These are phyloP conservation scores for Colius striatus DNA, from an alignment of 2,113 vertebrate genomes.

Conservation along the genomic window DNA sequence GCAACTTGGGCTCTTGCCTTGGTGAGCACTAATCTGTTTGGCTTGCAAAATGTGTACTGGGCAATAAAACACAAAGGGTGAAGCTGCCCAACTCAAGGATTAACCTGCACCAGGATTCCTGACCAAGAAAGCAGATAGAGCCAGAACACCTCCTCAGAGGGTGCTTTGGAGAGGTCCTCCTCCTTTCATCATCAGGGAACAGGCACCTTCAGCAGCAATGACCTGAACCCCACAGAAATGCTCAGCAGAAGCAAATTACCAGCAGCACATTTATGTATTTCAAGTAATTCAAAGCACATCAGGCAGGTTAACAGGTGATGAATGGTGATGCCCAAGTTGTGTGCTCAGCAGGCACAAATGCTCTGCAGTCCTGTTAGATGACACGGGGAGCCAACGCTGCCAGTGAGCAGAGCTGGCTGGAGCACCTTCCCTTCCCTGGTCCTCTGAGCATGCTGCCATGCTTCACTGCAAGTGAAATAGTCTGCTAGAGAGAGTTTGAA, in stretches of 20 bases:
- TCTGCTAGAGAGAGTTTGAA: background rate
- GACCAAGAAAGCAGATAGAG: background rate
- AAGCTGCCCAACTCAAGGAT: background rate
- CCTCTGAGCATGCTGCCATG: background rate
- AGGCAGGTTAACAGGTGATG: background rate
- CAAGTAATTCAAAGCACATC: background rate
- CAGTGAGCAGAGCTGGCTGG: background rate
- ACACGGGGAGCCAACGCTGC: fast-evolving
- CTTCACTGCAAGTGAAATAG: background rate
- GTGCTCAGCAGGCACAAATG: background rate
- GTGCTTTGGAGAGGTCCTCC: background rate
- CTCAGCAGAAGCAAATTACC: background rate
- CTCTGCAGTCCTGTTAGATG: background rate
- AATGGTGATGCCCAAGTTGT: background rate
- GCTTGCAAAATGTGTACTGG: background rate
- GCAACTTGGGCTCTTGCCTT: background rate
- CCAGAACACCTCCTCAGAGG: background rate
- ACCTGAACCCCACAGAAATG: background rate
- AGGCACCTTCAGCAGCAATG: background rate
- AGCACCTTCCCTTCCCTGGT: background rate
- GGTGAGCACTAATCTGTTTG: background rate
- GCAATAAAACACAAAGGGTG: background rate
- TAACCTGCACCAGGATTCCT: background rate
- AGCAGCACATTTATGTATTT: background rate
- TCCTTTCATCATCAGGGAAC: background rate